Conservation (phyloP, 1,140 invertebrate species). For the Aphaenogaster floridana region DNA sequence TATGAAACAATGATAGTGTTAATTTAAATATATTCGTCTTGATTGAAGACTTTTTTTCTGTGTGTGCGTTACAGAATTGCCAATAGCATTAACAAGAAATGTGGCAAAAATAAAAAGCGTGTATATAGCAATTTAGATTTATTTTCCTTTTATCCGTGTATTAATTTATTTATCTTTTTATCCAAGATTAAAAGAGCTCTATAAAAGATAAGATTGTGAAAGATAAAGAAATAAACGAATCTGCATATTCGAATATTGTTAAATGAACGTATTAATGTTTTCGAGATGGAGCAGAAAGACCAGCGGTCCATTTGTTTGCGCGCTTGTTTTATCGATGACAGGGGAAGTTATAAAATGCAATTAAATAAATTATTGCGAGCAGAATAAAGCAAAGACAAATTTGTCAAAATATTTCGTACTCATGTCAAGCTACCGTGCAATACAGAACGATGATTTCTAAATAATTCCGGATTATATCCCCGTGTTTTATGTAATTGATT, state of each 20-base stretch:
- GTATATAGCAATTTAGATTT: neutral
- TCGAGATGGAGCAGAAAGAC: neutral
- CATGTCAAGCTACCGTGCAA: neutral
- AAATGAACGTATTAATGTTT: neutral
- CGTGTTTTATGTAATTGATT: conserved; percentile 5
- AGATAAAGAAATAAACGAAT: neutral
- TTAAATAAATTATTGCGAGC: neutral
- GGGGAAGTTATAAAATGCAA: neutral
- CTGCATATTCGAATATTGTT: neutral
- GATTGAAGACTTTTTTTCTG: neutral
- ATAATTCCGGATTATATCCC: neutral
- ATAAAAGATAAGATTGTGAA: neutral
- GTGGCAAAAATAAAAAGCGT: neutral
- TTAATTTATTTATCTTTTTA: neutral
- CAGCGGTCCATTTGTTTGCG: neutral
- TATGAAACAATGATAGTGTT: too few relatives aligned
- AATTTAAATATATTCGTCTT: too few relatives aligned
- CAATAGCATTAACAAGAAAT: neutral
- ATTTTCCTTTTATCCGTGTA: too few relatives aligned
- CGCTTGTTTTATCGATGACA: neutral
- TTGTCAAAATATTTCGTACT: neutral
- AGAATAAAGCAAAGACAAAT: neutral
- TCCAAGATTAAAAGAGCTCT: neutral
- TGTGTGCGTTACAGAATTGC: neutral
- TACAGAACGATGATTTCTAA: neutral